These are phyloP conservation scores for Gymnopithys bicolor DNA, from an alignment of 2,797 vertebrate species.

Conservation along the genomic window DNA sequence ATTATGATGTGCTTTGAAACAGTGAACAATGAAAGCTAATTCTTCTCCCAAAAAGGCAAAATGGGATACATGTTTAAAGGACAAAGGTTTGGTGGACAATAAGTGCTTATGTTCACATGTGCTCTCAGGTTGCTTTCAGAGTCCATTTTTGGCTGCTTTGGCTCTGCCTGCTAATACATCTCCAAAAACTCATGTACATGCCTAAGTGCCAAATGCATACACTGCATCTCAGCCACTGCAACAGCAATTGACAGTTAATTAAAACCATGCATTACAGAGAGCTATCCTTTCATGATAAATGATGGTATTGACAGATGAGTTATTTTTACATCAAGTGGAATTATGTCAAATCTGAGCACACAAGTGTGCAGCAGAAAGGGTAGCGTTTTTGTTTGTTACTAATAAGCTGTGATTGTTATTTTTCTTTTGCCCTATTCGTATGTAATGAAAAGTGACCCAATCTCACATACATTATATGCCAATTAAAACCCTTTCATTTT, in stretches of 20 bases:
- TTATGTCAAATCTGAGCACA: background rate
- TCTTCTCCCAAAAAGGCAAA: constrained; percentile 34
- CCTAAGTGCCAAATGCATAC: background rate
- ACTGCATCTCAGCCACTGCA: background rate
- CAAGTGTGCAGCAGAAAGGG: background rate
- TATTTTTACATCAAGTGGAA: constrained; percentile 8
- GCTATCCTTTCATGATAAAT: constrained; percentile 1
- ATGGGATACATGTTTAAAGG: constrained; percentile 19
- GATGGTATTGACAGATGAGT: background rate
- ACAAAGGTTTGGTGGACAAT: background rate
- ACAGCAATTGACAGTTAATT: constrained; percentile 25
- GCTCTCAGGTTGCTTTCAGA: background rate
- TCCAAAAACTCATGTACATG: background rate
- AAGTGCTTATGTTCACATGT: background rate
- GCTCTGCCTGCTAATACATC: background rate
- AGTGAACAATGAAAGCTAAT: constrained; percentile 3
- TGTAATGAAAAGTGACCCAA: background rate
- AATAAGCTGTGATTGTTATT: background rate
- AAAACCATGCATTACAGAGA: constrained; percentile 15
- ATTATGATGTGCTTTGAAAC: constrained; percentile 5
- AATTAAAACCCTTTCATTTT: background rate
- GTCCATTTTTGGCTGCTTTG: background rate
- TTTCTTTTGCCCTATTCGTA: background rate
- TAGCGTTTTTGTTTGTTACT: background rate
- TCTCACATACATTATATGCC: background rate